Evolutionary conservation across 1,140 invertebrate genomes (phyloP).

Genomic region (Diabrotica virgifera): DNA sequence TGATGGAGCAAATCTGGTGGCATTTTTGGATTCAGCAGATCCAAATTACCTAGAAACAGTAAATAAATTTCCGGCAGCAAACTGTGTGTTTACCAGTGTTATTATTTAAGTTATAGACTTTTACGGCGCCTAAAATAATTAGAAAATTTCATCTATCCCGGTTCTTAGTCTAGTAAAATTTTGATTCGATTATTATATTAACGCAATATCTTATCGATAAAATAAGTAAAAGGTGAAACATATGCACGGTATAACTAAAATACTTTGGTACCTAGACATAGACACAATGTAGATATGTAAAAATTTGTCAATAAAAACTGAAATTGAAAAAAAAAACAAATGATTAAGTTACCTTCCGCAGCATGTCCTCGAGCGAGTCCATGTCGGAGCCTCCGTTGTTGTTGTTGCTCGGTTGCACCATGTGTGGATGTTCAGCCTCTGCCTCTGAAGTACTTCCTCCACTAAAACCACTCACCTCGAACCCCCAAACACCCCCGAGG

Average conservation of each 20-base stretch:
- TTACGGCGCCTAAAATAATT: no score
- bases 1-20: no score
- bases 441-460: constrained; percentile 7
- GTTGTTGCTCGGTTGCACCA: constrained; percentile 54
- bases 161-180: no score
- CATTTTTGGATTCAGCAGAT: no score
- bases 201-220: no score
- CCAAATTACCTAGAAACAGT: no score
- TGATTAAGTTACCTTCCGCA: constrained; percentile 65
- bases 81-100: no score
- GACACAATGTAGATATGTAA: background rate
- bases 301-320: background rate
- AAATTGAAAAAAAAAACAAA: background rate
- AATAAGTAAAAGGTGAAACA: background rate
- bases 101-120: no score
- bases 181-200: no score
- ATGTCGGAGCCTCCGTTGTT: constrained; percentile 72
- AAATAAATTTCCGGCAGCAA: no score
- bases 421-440: constrained; percentile 32
- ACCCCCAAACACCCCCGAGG: constrained; percentile 5
- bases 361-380: constrained; percentile 78
- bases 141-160: no score
- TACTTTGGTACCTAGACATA: background rate
- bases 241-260: background rate
- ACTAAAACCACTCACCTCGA: background rate